Base-by-base conservation (phyloP, 2,113 vertebrate genomes). In the Carassius auratus region DNA sequence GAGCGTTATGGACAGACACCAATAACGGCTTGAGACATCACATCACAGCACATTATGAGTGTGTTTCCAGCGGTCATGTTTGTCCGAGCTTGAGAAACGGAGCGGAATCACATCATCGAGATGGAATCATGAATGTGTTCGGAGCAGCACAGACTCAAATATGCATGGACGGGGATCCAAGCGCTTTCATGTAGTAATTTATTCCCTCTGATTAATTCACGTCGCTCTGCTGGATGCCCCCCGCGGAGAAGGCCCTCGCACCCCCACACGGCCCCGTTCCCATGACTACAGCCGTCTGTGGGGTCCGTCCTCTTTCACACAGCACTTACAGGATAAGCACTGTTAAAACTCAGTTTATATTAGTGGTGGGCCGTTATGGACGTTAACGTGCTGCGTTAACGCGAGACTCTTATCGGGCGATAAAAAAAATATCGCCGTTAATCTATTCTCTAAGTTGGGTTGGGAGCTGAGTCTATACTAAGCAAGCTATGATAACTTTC, bases 131-230 rank as follows among this genome's bases (percentile, higher is more conserved):
- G 33, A 71, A 10, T 21, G 68, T 21, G 68, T 1, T 9, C 9
- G 1, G 15, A 66, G 57, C 57, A 8, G 66, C 64, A 17, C 64
- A 8, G 64, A 17, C 26, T 38, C 68, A 71, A 10, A 71, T 71
- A 77, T 57, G 85, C 62, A 76, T 79, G 33, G 62, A 68, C 82
- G 19, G 68, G 52, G n/a, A 79, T 78, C 76, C 42, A 59, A 45
- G 59, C 89, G 42, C 93, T 93, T 95, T 93, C 91, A 94, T 93
- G 90, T 94, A 80, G 59, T 93, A 92, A 93, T 94, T 88, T 93
- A 93, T 93, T 93, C 92, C 66, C 75, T 92, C 89, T 91, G 92
- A 92, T 94, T 94, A 94, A 94, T 93, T 93, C 91, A 86, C 89
- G 89, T 86, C 89, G 85, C 88, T 90, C 89, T 90, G 89, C 90